These are phyloP conservation scores for Aplocera efformata DNA, from an alignment of 2,888 invertebrate species.

Conservation along the genomic window DNA sequence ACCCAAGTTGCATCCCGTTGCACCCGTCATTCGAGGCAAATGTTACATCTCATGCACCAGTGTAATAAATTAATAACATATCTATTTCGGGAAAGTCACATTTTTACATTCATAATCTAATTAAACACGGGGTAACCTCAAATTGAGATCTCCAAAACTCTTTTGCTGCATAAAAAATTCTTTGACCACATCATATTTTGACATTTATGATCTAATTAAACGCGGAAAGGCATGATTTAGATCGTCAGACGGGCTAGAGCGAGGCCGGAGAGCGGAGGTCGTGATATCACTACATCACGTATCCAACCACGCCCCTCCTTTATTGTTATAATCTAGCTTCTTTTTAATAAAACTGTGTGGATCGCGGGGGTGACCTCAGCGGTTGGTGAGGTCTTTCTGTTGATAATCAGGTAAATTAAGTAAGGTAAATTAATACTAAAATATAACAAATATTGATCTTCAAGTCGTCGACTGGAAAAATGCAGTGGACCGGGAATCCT, in stretches of 20 bases:
- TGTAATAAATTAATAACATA: too few species aligned
- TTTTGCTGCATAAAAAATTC: neutral
- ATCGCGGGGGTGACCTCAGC: conserved; percentile 27
- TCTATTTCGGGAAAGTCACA: too few species aligned
- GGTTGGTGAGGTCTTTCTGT: conserved; percentile 4
- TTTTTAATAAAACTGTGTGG: conserved; percentile 28
- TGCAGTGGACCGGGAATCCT: too few species aligned
- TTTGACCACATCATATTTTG: conserved; percentile 16
- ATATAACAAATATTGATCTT: too few species aligned
- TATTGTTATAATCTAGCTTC: conserved; percentile 52
- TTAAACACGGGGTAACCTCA: conserved; percentile 36
- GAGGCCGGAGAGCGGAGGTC: conserved; percentile 52
- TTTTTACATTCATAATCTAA: conserved; percentile 32
- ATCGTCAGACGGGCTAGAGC: conserved; percentile 44
- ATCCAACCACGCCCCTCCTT: conserved; percentile 49
- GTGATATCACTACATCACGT: conserved; percentile 46
- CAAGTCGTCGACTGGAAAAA: too few species aligned
- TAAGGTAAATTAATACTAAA: too few species aligned
- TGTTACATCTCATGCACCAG: too few species aligned
- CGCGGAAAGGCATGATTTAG: conserved; percentile 41
- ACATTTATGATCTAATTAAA: conserved; percentile 37
- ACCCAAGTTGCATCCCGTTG: too few species aligned
- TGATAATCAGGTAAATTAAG: neutral
- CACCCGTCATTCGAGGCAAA: too few species aligned
- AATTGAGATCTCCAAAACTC: too few species aligned